Evolutionary conservation across 2,113 vertebrate genomes (phyloP).

Genomic region (Vulpes lagopus): DNA sequence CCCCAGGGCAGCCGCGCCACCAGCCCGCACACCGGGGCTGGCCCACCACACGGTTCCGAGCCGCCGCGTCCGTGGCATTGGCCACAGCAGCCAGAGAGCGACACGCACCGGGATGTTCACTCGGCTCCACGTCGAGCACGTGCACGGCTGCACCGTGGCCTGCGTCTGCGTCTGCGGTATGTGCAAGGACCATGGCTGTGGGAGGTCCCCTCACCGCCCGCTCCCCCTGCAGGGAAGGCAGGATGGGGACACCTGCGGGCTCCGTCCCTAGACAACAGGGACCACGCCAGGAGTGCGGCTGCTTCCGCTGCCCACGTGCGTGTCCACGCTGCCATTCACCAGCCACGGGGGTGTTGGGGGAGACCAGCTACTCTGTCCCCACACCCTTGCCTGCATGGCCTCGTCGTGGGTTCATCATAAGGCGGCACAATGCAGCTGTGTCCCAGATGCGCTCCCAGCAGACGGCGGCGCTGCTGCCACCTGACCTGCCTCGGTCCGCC

Average conservation of each 20-base stretch:
- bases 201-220: too few relatives aligned
- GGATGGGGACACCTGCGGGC: background rate
- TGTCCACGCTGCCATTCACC: background rate
- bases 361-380: background rate
- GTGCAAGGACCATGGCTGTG: background rate
- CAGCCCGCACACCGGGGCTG: too few relatives aligned
- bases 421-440: too few relatives aligned
- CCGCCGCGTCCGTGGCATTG: background rate
- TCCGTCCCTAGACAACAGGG: background rate
- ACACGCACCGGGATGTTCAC: background rate
- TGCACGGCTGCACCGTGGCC: fast-evolving
- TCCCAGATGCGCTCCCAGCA: too few relatives aligned
- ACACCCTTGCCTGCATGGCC: fast-evolving
- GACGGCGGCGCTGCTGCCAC: too few relatives aligned
- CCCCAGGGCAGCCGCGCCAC: background rate
- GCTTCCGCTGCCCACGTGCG: background rate
- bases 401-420: too few relatives aligned
- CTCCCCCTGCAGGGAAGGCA: too few relatives aligned
- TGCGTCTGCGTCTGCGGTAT: background rate
- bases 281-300: background rate
- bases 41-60: background rate
- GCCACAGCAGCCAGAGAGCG: fast-evolving
- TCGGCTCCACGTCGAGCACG: background rate
- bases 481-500: too few relatives aligned
- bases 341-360: background rate